A percentile compares a stretch with the other conserved stretches of the same genome.
Evolutionary conservation across 2,797 vertebrate species (phyloP).

Genomic region (Lates japonicus): DNA sequence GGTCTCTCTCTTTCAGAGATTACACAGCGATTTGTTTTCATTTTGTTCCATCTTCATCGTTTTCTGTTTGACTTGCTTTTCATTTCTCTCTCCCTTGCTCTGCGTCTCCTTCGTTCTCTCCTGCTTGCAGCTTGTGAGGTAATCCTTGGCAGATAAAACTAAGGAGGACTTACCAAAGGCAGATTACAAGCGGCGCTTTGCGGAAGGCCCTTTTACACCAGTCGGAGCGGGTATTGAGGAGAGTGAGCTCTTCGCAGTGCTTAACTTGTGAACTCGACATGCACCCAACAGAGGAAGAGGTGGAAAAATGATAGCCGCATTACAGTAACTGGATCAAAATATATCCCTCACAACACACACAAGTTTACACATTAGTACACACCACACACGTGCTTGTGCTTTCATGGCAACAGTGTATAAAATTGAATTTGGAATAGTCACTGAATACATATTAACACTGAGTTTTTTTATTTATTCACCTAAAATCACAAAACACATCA

Average conservation of each 20-base stretch:
- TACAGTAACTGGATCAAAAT: conserved; percentile 84
- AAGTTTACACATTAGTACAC: conserved; percentile 43
- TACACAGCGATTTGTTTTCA: conserved; percentile 87
- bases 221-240: conserved; percentile 81
- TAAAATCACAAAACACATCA: conserved; percentile 25
- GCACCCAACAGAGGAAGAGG: conserved; percentile 78
- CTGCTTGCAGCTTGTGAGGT: conserved; percentile 85
- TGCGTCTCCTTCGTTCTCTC: conserved; percentile 78
- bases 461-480: conserved; percentile 1
- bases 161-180: conserved; percentile 88
- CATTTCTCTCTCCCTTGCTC: conserved; percentile 79
- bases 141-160: conserved; percentile 89
- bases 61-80: conserved; percentile 82
- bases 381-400: conserved; percentile 23
- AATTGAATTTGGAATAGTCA: conserved; percentile 28
- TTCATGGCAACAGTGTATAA: conserved; percentile 17
- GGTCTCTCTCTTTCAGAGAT: conserved; percentile 82
- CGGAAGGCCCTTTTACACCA: conserved; percentile 84
- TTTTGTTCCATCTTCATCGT: conserved; percentile 84
- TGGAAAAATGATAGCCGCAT: conserved; percentile 82
- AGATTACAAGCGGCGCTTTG: conserved; percentile 87
- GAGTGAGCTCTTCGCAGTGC: conserved; percentile 83
- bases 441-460: conserved; percentile 8
- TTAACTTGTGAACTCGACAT: conserved; percentile 86
- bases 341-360: conserved; percentile 65